Percentiles rank a stretch among this genome's conserved stretches.
These are phyloP conservation scores for Batillaria attramentaria DNA, from an alignment of 1,140 invertebrate genomes.

Conservation along the genomic window DNA sequence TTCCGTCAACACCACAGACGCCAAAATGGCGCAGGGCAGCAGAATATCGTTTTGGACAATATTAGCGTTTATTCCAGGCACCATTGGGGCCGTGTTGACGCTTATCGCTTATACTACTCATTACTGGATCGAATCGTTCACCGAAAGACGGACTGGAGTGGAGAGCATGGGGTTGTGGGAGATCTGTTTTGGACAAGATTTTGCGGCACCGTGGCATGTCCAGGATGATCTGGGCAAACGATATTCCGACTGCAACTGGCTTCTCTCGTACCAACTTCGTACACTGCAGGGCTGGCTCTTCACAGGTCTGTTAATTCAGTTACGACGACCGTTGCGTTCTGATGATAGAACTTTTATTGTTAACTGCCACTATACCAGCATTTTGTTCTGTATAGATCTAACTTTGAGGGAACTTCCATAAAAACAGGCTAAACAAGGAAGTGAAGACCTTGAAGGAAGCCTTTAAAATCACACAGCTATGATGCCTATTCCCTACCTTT, in stretches of 20 bases:
- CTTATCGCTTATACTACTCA: slow-evolving; percentile 30
- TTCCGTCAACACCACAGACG: too few species aligned
- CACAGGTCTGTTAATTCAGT: slow-evolving; percentile 26
- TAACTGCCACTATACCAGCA: too few species aligned
- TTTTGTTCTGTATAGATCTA: too few species aligned
- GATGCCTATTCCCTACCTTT: too few species aligned
- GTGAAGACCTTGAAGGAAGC: too few species aligned
- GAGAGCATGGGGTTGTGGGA: slow-evolving; percentile 35
- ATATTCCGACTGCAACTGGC: slow-evolving; percentile 37
- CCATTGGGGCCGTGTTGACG: slow-evolving; percentile 8
- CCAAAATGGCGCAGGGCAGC: slow-evolving; percentile 41
- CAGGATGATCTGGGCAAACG: slow-evolving; percentile 25
- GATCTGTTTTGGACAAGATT: slow-evolving; percentile 35
- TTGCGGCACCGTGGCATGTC: slow-evolving; percentile 28
- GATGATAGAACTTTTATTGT: too few species aligned
- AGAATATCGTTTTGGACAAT: slow-evolving; percentile 19
- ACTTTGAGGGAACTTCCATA: too few species aligned
- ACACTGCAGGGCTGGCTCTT: slow-evolving; percentile 33
- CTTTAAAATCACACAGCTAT: too few species aligned
- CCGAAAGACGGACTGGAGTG: slow-evolving; percentile 31
- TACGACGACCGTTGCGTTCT: too few species aligned
- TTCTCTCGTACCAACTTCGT: slow-evolving; percentile 33
- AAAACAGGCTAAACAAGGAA: too few species aligned
- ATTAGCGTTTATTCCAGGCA: slow-evolving; percentile 27
- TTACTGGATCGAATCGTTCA: slow-evolving; percentile 34